phyloP scores from a whole-genome alignment of 2,113 vertebrate species.

The Peromyscus californicus region DNA sequence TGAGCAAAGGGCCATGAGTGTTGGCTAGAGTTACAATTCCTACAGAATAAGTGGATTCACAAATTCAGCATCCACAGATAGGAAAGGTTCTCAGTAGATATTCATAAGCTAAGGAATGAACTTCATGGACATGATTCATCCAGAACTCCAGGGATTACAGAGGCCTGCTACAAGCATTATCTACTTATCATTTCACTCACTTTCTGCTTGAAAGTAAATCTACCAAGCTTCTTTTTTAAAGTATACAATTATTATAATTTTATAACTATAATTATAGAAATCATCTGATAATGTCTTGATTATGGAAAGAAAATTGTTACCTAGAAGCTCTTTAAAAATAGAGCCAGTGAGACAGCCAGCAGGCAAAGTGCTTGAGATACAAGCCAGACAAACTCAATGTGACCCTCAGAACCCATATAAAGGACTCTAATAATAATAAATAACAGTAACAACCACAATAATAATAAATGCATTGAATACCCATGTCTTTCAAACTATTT shows the following conservation, averaged over 20 bases:
- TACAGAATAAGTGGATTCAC: neutral
- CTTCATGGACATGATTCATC: neutral
- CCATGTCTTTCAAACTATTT: neutral
- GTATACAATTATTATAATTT: neutral
- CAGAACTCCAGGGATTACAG: neutral
- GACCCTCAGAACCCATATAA: neutral
- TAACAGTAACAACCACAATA: neutral
- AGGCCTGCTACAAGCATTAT: neutral
- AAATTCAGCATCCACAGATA: neutral
- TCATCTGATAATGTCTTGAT: neutral
- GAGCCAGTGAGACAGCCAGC: neutral
- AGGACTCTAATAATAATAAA: neutral
- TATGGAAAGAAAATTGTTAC: neutral
- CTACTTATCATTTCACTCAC: neutral
- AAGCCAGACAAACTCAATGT: neutral
- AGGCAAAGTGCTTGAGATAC: neutral
- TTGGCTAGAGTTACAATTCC: neutral
- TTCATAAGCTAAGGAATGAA: accelerated
- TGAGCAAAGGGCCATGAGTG: neutral
- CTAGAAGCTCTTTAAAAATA: neutral
- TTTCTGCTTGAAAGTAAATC: neutral
- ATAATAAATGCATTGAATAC: neutral
- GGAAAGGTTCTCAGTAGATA: neutral
- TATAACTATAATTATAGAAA: neutral
- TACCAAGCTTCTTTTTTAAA: neutral